A percentile compares a stretch with the other conserved stretches of the same genome.
Conservation (phyloP, 1,140 invertebrate species). For the Lepidostoma basale region DNA sequence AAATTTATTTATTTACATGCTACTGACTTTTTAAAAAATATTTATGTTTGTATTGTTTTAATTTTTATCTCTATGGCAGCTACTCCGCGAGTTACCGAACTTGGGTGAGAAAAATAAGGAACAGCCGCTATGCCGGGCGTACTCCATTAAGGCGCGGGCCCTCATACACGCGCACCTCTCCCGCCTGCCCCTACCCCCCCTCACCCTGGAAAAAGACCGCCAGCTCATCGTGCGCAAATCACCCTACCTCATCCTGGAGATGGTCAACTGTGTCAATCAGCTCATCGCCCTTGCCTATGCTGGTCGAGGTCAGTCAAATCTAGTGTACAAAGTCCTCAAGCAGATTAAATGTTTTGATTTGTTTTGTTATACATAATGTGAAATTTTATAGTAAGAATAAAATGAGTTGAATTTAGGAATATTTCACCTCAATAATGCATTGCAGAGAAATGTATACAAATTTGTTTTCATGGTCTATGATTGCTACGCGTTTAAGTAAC, state of each 20-base stretch:
- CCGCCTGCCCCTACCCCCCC: conserved; percentile 78
- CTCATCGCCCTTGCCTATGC: conserved; percentile 91
- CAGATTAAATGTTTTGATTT: no score
- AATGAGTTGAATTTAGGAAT: no score
- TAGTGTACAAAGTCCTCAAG: no score
- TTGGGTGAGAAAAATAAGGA: conserved; percentile 96
- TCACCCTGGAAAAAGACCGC: conserved; percentile 84
- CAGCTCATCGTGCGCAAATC: conserved; percentile 91
- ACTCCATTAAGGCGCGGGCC: conserved; percentile 95
- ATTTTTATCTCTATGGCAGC: no score
- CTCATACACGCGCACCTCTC: conserved; percentile 93
- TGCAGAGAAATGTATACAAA: no score
- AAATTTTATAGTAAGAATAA: no score
- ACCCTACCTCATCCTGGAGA: conserved; percentile 96
- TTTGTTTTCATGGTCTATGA: no score
- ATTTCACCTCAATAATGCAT: no score
- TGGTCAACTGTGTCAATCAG: conserved; percentile 95
- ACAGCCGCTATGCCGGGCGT: conserved; percentile 88
- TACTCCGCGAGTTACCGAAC: conserved; percentile 90
- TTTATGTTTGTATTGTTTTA: conserved; percentile 50
- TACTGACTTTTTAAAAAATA: conserved; percentile 13
- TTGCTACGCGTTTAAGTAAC: no score
- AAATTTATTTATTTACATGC: neutral
- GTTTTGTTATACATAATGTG: no score
- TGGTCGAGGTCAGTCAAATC: conserved; percentile 77